Base-by-base conservation (phyloP, 1,140 invertebrate species). In the Caenorhabditis briggsae region DNA sequence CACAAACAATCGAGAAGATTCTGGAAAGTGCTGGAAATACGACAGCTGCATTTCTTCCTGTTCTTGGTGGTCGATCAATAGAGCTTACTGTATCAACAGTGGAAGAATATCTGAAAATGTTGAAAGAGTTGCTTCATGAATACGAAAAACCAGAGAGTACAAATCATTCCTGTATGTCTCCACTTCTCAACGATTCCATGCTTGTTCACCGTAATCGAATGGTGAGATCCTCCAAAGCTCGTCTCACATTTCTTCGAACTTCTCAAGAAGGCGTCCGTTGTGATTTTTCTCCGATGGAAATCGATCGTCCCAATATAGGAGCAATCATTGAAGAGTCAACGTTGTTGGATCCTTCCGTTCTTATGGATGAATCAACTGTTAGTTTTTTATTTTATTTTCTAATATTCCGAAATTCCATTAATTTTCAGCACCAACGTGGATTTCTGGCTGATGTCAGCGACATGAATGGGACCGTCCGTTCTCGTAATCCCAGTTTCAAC, bases 401-500 rank as follows among this genome's bases (percentile, higher is more conserved):
- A 33, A 3, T 8, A 58, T n/a, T 58, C 20, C 33, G 3, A 33
- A 33, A 2, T n/a, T 5, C 56, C 14, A 12, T 18, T 25, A 0
- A 65, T 41, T 74, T 78, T 5, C 70, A 78, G 70, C 70, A 78
- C 14, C 70, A 78, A 50, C 16, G 70, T 12, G 70, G 70, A 7
- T 78, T 78, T n/a, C 70, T 78, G n/a, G 70, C 70, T 5, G 70
- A 78, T 25, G 70, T 78, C 0, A 78, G 70, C n/a, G 70, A 78
- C 8, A 50, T 78, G 70, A 78, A 78, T 50, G 70, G 70, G 53
- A 78, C 70, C n/a, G 70, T 78, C 46, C 70, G 70, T 78, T 50
- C 70, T n/a, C 70, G 70, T 12, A 78, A 50, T 20, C 70, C 70
- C 8, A 78, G 70, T 78, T 78, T 50, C n/a, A 48, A 78, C n/a